Base-by-base conservation (phyloP, 2,888 invertebrate species). In the Tinea trinotella region DNA sequence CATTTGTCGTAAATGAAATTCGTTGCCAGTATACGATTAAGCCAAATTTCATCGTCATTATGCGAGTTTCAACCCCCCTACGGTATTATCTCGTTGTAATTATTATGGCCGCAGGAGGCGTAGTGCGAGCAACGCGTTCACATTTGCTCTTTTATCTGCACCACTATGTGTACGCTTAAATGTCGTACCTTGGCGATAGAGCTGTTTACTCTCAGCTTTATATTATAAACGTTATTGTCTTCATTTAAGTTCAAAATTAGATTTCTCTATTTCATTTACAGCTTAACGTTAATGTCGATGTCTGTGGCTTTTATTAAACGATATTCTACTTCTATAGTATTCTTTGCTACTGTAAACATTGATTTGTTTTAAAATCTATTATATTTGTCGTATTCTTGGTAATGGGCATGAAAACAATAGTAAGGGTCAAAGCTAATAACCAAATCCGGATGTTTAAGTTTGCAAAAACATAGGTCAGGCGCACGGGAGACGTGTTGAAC, bases 21-120 rank as follows among this genome's bases (percentile, higher is more conserved):
- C 24, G 50, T 24, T 18, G 50, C 56, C 59, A 56, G 59, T 57
- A 58, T 58, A 55, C 60, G 64, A 61, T 64, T 63, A 62, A 59
- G 61, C 56, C 58, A 49, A 59, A 61, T 64, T 61, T 58, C 56
- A 40, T 56, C 54, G 54, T 63, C 57, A 62, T 61, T 61, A 56
- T 24, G 12, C 24, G 50, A 50, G 24, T 50, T 50, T 50, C 24
- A 50, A 50, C 50, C 50, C 48, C 30, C 24, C 50, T 12, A 24
- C 50, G 50, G 50, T 15, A 50, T 50, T 50, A 50, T 50, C 50
- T 50, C 24, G 50, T 24, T 12, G 50, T 24, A 50, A 50, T 50
- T 50, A 50, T 50, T 22, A 24, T 24, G 40, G 50, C 7, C 50
- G 50, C 24, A 24, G 20, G 50, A 50, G 50, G 50, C 50, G 50